Evolutionary conservation across 2,888 invertebrate species (phyloP).

Genomic region (Siphlonurus alternatus): DNA sequence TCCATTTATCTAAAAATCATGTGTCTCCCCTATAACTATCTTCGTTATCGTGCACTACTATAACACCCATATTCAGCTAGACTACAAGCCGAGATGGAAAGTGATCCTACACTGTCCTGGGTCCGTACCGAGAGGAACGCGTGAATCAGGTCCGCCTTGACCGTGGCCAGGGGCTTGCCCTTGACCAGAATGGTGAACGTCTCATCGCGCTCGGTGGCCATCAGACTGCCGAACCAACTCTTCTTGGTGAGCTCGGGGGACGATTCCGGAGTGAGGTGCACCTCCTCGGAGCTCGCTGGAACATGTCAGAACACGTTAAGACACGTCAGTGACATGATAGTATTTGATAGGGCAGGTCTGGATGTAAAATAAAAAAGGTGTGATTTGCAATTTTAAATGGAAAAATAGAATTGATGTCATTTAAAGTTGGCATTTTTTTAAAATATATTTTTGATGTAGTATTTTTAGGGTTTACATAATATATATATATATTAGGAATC

Average conservation of each 20-base stretch:
- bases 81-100: too few species aligned
- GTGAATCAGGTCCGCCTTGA: constrained; percentile 96
- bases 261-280: constrained; percentile 85
- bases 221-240: constrained; percentile 96
- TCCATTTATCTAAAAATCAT: too few species aligned
- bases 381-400: too few species aligned
- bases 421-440: too few species aligned
- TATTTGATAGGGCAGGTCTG: neutral
- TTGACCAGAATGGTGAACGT: constrained; percentile 92
- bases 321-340: neutral
- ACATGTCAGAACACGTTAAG: too few species aligned
- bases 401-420: too few species aligned
- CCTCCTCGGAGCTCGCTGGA: constrained; percentile 71
- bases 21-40: too few species aligned
- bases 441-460: too few species aligned
- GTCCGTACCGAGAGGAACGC: constrained; percentile 88
- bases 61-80: too few species aligned
- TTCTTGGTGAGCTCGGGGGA: constrained; percentile 94
- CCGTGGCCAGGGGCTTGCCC: constrained; percentile 88
- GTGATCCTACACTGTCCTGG: neutral
- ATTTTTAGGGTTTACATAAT: too few species aligned
- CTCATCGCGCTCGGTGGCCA: constrained; percentile 95
- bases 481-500: too few species aligned
- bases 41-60: too few species aligned
- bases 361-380: neutral